A percentile compares a stretch with the other conserved stretches of the same genome.
Evolutionary conservation across 2,113 vertebrate genomes (phyloP).

Genomic region (Muntiacus muntjak): DNA sequence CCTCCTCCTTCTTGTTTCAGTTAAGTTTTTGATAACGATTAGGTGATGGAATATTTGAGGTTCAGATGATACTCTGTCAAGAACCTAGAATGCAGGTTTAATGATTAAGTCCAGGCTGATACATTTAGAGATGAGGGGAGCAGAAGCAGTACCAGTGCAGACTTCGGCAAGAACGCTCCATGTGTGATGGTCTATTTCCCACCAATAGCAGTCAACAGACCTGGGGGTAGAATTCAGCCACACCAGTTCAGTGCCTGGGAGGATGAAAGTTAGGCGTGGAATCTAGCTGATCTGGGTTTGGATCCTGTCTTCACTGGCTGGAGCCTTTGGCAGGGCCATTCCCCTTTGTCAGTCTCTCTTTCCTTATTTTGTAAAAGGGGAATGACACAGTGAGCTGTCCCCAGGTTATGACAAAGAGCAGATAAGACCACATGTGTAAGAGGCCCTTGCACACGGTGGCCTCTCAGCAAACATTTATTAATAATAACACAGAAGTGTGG

Average conservation of each 20-base stretch:
- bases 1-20: background rate
- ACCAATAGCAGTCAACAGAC: background rate
- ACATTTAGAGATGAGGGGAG: background rate
- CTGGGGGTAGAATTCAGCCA: background rate
- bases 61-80: background rate
- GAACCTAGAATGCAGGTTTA: background rate
- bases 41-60: background rate
- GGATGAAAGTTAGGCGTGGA: background rate
- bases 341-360: background rate
- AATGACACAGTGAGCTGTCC: background rate
- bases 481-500: background rate
- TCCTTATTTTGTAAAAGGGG: background rate
- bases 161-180: background rate
- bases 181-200: background rate
- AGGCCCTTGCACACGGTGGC: background rate
- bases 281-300: background rate
- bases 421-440: background rate
- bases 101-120: background rate
- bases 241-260: accelerated
- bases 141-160: background rate
- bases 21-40: background rate
- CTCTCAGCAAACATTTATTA: background rate
- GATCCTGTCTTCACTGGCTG: background rate
- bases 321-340: background rate
- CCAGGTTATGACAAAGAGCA: background rate